phyloP scores from a whole-genome alignment of 2,888 invertebrate genomes.

The Trypoxylon attenuatum region DNA sequence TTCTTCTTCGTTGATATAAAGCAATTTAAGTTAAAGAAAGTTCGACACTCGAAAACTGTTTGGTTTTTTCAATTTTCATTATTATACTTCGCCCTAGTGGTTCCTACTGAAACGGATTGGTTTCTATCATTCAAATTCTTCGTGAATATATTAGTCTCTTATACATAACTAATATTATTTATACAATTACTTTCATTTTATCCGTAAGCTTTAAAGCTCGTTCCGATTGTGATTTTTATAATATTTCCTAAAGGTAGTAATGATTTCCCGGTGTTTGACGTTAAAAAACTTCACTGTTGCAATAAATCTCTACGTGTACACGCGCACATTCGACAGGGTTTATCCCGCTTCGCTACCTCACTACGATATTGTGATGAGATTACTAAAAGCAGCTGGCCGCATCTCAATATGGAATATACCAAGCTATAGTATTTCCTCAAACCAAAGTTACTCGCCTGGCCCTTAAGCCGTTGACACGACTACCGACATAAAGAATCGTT shows the following conservation, averaged over 20 bases:
- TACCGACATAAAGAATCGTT: slow-evolving; percentile 20
- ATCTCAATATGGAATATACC: slow-evolving; percentile 76
- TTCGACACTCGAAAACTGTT: too few species aligned
- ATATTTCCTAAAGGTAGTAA: not conserved
- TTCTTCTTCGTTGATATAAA: too few species aligned
- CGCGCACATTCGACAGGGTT: slow-evolving; percentile 54
- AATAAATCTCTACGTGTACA: slow-evolving; percentile 29
- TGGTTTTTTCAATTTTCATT: too few species aligned
- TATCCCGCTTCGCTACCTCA: slow-evolving; percentile 72
- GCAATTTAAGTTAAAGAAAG: too few species aligned
- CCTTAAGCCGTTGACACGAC: slow-evolving; percentile 47
- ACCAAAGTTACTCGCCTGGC: slow-evolving; percentile 37
- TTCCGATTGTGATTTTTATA: not conserved
- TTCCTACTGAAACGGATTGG: too few species aligned
- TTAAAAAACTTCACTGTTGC: slow-evolving; percentile 37
- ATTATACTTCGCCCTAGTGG: too few species aligned
- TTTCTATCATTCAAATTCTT: too few species aligned
- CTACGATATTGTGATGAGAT: slow-evolving; percentile 81
- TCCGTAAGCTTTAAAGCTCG: too few species aligned
- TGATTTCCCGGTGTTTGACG: slow-evolving; percentile 12
- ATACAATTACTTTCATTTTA: too few species aligned
- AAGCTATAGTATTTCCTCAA: slow-evolving; percentile 57
- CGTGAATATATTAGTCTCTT: too few species aligned
- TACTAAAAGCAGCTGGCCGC: slow-evolving; percentile 82
- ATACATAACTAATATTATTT: too few species aligned